Evolutionary conservation across 2,113 vertebrate species (phyloP), one percentile per base, ranked within the genome.

Genomic region (Aegithalos caudatus): DNA sequence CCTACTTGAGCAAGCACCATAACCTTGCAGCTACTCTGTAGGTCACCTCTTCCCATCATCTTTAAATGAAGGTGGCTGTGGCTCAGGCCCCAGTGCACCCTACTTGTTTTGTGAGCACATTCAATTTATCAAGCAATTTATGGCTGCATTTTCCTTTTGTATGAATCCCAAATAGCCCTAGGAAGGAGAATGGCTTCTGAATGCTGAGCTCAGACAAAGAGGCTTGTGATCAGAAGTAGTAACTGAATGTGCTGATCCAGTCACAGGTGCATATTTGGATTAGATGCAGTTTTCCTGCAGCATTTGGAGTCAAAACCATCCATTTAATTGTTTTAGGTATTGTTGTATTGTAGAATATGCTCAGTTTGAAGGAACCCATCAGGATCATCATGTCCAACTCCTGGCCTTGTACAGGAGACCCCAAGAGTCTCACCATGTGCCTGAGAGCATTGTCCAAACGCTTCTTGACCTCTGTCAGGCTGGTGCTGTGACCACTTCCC

Each of bases 41-140:
- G 25, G 23, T 72, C 0, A 0, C 62, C 24, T 88, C 54, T 54
- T 90, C 54, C 50, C 54, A 9, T 18, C 53, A 0, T 13, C 42
- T 85, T 70, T 29, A 80, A 77, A 57, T 14, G 53, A 57, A 61
- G 31, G n/a, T 50, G 35, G 6, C 54, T 61, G 69, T 61, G 58
- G 47, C 42, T 67, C 40, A 60, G 65, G 18, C 54, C 37, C 87
- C 0, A 1, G 18, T 31, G 33, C 29, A 12, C 25, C 50, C 28
- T 2, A 0, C 29, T 50, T 3, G 0, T 58, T 20, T 51, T 67
- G 53, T 53, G 31, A 79, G 35, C 48, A 53, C 53, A 48, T 19
- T 31, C 53, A 40, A 15, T 19, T 28, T 42, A 76, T 48, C 44
- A 56, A 71, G 44, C 12, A 35, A 31, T 65, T 79, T 54, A 35